Evolutionary conservation across 2,888 invertebrate genomes (phyloP), one percentile per base, ranked within the genome.

Genomic region (Anticlea derivata): DNA sequence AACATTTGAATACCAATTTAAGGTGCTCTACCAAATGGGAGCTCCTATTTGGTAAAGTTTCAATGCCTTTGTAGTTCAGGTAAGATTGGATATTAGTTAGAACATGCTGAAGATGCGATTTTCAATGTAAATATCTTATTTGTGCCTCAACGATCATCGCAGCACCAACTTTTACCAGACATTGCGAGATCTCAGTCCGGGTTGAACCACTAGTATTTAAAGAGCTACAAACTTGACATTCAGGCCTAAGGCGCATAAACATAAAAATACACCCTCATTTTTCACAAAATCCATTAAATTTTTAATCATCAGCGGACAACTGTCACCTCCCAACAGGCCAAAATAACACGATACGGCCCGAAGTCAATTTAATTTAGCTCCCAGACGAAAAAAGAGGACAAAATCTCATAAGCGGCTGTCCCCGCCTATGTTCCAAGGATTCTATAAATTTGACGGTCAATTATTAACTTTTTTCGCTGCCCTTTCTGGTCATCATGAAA

Each of bases 331-430:
- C 54, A 47, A 22, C 46, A 48, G 20, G 30, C 43, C 62, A 61
- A 64, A 65, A 63, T 56, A 60, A 64, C 56, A 64, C 68, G 64
- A 70, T 68, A 62, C 70, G 63, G 64, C 70, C 68, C 62, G 57
- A 67, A 78, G 77, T 80, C 82, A 80, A 78, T 85, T 85, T 83
- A 84, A 86, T 86, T 86, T 83, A 69, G 78, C 70, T 76, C 63
- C 77, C 84, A 85, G 85, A 84, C 86, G 73, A 77, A 81, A 86
- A 83, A 84, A 75, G 78, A 74, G 61, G 64, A 58, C 74, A 63
- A 71, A 77, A 75, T 64, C 78, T 80, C 78, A 83, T 83, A 77
- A 79, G 73, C 67, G 66, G 46, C 59, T 83, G 82, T 83, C 83
- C 70, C 83, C 85, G 85, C 84, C 85, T 81, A 74, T 78, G 60